These are phyloP conservation scores for Osmerus eperlanus DNA, from an alignment of 2,113 vertebrate genomes.

Conservation along the genomic window DNA sequence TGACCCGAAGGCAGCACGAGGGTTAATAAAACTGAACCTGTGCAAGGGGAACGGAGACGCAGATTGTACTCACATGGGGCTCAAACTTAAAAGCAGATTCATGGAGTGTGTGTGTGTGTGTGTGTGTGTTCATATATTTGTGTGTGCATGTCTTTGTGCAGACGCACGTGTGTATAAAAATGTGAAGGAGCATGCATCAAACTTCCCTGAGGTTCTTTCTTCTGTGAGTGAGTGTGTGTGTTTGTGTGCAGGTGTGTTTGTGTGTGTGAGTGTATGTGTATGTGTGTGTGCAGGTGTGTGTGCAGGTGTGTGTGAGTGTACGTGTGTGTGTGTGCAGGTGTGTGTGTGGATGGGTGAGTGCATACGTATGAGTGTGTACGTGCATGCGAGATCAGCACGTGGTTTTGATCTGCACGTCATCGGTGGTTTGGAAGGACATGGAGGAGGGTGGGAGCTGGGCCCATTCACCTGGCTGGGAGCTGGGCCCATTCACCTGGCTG, in stretches of 20 bases:
- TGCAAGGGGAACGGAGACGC: not conserved
- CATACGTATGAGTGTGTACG: not conserved
- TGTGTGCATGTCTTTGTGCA: no score
- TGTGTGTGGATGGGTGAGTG: not conserved
- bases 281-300: not conserved
- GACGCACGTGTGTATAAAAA: not conserved
- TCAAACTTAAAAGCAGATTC: not conserved
- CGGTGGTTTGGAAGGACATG: not conserved
- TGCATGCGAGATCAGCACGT: not conserved
- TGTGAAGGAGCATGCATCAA: not conserved
- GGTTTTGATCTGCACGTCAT: not conserved
- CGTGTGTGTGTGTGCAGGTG: not conserved
- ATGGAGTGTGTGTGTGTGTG: not conserved
- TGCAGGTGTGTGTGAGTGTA: not conserved
- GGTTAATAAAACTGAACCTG: slow-evolving; percentile 24
- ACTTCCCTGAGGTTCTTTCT: no score
- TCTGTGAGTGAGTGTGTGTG: not conserved
- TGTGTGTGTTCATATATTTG: not conserved
- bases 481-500: not conserved
- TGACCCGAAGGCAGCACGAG: no score
- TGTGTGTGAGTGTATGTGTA: not conserved
- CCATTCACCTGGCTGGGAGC: not conserved
- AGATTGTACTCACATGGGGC: not conserved
- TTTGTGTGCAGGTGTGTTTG: not conserved
- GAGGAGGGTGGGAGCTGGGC: not conserved